A percentile compares a stretch with the other conserved stretches of the same genome.
Conservation (phyloP, 2,888 invertebrate genomes). For the Catocala nupta region DNA sequence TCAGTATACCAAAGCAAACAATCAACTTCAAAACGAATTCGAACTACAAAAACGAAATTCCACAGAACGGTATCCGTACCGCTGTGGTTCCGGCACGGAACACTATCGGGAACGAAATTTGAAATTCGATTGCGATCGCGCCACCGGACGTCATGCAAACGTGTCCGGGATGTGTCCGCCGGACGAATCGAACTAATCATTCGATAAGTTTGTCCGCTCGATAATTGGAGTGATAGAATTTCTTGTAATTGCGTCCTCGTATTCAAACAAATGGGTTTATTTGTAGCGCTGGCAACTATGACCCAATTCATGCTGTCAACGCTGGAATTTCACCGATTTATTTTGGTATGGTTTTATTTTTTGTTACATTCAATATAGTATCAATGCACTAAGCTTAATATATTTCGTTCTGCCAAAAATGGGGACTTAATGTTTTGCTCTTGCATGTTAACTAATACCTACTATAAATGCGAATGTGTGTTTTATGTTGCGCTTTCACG, state of each 20-base stretch:
- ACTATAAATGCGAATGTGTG: no score
- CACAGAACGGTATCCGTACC: conserved; percentile 7
- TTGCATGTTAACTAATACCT: no score
- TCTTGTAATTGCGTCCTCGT: background rate
- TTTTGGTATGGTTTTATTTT: no score
- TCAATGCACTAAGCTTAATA: no score
- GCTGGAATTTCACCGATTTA: no score
- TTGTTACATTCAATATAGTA: no score
- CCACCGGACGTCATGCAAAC: conserved; percentile 51
- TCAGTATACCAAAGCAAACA: background rate
- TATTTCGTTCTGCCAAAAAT: no score
- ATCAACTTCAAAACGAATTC: conserved; percentile 11
- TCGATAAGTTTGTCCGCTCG: conserved; percentile 42
- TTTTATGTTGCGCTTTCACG: no score
- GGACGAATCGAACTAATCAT: conserved; percentile 50
- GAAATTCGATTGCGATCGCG: conserved; percentile 61
- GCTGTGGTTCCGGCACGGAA: conserved; percentile 38
- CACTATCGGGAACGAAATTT: conserved; percentile 55
- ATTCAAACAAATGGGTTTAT: background rate
- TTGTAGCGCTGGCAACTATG: no score
- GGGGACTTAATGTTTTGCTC: no score
- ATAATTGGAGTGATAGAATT: conserved; percentile 32
- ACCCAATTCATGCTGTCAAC: no score
- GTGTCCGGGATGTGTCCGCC: conserved; percentile 50
- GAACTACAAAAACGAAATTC: conserved; percentile 34